Evolutionary conservation across 2,113 vertebrate genomes (phyloP).

Genomic region (Xiphophorus hellerii): DNA sequence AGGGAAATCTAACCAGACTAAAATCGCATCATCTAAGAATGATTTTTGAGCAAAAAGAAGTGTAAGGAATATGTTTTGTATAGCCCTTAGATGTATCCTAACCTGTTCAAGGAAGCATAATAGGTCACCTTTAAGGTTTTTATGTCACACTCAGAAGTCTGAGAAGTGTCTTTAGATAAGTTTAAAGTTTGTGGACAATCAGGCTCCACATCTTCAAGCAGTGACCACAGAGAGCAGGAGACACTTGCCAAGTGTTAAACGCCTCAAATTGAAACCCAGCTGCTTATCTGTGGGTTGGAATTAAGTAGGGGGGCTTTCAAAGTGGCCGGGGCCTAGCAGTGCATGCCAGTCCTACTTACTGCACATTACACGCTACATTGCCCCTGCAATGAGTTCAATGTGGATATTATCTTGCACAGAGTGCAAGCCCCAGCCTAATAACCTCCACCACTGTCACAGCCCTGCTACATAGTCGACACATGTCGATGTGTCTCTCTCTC

Average conservation of each 20-base stretch:
- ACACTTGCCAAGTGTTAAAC: constrained; percentile 77
- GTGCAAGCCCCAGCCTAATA: constrained; percentile 78
- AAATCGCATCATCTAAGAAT: no score
- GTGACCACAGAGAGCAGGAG: constrained; percentile 67
- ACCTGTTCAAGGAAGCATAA: no score
- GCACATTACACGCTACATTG: constrained; percentile 84
- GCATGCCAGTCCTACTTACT: constrained; percentile 85
- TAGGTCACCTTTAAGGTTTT: neutral
- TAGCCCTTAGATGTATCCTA: no score
- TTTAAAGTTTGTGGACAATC: constrained; percentile 48
- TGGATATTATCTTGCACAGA: constrained; percentile 82
- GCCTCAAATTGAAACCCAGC: constrained; percentile 82
- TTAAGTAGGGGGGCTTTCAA: constrained; percentile 77
- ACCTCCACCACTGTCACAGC: constrained; percentile 76
- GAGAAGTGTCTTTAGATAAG: constrained; percentile 41
- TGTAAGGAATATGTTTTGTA: no score
- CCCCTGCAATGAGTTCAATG: constrained; percentile 83
- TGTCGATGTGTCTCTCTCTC: constrained; percentile 75
- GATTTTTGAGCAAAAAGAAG: no score
- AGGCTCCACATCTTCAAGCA: constrained; percentile 57
- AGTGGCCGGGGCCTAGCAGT: constrained; percentile 79
- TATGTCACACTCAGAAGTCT: constrained; percentile 5
- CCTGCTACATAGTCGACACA: constrained; percentile 76
- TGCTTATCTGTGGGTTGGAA: constrained; percentile 81
- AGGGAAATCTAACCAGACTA: no score